Evolutionary conservation across 2,888 invertebrate genomes (phyloP).

Genomic region (Mantis religiosa): DNA sequence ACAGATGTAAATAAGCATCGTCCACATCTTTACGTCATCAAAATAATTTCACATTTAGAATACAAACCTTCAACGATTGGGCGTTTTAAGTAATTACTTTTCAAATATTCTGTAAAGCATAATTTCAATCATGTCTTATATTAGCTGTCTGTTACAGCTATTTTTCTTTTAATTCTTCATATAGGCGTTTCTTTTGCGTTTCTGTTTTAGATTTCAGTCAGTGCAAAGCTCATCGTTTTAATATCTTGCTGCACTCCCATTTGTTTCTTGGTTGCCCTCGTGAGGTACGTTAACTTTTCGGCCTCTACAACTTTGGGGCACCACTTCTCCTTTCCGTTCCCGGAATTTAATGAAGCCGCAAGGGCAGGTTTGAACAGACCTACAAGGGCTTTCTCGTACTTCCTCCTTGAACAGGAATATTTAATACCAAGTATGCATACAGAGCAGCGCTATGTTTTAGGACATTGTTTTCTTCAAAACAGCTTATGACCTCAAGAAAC

Average conservation of each 20-base stretch:
- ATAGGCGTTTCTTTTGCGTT: neutral
- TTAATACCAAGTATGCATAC: neutral
- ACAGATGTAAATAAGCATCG: too few relatives aligned
- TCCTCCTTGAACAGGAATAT: neutral
- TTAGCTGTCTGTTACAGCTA: neutral
- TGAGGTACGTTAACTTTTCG: neutral
- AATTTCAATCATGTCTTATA: too few relatives aligned
- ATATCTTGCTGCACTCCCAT: neutral
- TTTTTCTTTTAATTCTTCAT: neutral
- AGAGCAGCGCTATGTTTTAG: neutral
- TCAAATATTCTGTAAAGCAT: too few relatives aligned
- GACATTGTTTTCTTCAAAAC: too few relatives aligned
- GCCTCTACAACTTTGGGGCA: neutral
- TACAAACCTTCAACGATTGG: too few relatives aligned
- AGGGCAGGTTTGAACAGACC: neutral
- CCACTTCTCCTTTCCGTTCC: neutral
- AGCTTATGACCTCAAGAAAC: too few relatives aligned
- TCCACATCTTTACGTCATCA: too few relatives aligned
- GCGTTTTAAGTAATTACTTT: neutral
- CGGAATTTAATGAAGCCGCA: neutral
- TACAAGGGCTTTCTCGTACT: neutral
- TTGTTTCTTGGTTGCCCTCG: neutral
- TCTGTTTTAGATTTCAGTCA: neutral
- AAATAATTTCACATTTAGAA: too few relatives aligned
- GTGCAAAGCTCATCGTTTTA: neutral